Conservation (phyloP, 2,888 invertebrate genomes). For the Meiosimyza decipiens region DNA sequence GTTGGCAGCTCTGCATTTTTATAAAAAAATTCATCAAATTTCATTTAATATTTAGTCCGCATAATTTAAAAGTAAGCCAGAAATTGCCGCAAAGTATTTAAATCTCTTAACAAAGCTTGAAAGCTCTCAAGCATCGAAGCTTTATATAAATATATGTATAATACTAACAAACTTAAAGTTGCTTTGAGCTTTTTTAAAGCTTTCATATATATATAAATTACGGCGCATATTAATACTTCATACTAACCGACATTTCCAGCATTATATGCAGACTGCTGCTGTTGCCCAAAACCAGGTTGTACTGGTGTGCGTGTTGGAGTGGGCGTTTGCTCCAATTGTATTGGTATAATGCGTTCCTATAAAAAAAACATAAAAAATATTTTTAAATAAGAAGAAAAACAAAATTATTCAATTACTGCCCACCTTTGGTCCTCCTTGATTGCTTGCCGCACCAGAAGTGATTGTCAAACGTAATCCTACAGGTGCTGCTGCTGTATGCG, state of each 20-base stretch:
- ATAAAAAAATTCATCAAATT: no score
- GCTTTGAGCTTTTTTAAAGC: not conserved
- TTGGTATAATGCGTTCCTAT: constrained; percentile 66
- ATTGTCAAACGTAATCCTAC: constrained; percentile 61
- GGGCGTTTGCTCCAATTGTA: constrained; percentile 64
- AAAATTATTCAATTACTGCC: not conserved
- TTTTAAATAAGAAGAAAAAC: not conserved
- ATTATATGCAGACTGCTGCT: constrained; percentile 47
- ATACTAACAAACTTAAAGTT: not conserved
- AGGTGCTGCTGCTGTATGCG: constrained; percentile 41
- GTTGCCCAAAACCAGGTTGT: constrained; percentile 54
- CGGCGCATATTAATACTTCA: not conserved
- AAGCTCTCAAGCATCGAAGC: not conserved
- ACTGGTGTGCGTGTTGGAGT: constrained; percentile 58
- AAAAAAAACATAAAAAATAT: constrained; percentile 30
- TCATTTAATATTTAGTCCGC: no score
- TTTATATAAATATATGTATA: not conserved
- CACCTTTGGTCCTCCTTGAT: constrained; percentile 52
- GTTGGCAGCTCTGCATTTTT: no score
- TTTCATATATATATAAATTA: not conserved
- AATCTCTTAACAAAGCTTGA: not conserved
- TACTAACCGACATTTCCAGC: constrained; percentile 56
- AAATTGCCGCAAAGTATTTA: no score
- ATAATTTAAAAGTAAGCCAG: no score
- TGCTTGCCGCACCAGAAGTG: constrained; percentile 48